These are phyloP conservation scores for Pseudomugil gertrudae DNA, from an alignment of 2,797 vertebrate species.

Conservation along the genomic window DNA sequence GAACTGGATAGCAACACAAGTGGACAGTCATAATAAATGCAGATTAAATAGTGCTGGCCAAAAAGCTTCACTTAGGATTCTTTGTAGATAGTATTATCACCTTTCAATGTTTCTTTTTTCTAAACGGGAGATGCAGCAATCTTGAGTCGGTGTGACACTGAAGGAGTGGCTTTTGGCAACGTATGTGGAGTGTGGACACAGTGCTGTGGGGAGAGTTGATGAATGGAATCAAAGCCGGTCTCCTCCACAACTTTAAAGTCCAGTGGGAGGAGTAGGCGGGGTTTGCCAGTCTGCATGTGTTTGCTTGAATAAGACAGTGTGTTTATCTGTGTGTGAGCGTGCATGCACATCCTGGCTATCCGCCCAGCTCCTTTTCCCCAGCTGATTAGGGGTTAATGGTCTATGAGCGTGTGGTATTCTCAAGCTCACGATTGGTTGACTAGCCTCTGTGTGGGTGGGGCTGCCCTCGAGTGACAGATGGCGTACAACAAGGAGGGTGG, in stretches of 20 bases:
- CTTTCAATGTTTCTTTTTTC: slow-evolving; percentile 2
- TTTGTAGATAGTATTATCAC: background rate
- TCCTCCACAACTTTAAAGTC: slow-evolving; percentile 47
- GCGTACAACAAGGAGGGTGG: slow-evolving; percentile 68
- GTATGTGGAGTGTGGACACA: slow-evolving; percentile 16
- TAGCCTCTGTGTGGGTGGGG: slow-evolving; percentile 83
- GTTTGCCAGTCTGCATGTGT: slow-evolving; percentile 38
- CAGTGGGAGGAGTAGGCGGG: slow-evolving; percentile 15
- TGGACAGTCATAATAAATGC: background rate
- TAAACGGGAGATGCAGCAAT: slow-evolving; percentile 11
- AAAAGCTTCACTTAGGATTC: background rate
- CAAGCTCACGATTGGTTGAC: slow-evolving; percentile 78
- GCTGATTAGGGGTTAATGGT: slow-evolving; percentile 92
- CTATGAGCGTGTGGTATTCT: slow-evolving; percentile 77
- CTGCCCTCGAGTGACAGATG: slow-evolving; percentile 91
- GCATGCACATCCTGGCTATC: slow-evolving; percentile 74
- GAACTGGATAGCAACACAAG: background rate
- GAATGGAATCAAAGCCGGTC: slow-evolving; percentile 45
- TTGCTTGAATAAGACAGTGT: slow-evolving; percentile 34
- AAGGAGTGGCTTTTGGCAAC: slow-evolving; percentile 35
- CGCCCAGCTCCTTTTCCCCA: slow-evolving; percentile 78
- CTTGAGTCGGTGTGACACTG: slow-evolving; percentile 16
- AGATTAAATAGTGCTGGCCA: background rate
- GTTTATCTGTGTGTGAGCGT: slow-evolving; percentile 31
- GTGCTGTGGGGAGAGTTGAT: slow-evolving; percentile 33